phyloP scores from a whole-genome alignment of 1,140 invertebrate species.

The Probaryconus sp. region DNA sequence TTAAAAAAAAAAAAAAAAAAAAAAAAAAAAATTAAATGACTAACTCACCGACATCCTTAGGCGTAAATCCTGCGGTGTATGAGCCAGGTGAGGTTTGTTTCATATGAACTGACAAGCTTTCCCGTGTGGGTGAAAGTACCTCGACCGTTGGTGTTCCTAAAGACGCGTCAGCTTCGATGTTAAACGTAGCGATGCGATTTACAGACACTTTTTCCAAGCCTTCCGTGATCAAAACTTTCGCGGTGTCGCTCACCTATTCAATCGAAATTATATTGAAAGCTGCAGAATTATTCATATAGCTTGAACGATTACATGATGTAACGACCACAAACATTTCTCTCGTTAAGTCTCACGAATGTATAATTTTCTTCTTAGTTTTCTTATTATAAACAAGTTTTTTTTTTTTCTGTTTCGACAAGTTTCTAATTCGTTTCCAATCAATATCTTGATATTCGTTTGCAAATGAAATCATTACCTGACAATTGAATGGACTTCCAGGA shows the following conservation, averaged over 20 bases:
- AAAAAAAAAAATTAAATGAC: too few species aligned
- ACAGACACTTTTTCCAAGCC: constrained; percentile 96
- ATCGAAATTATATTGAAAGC: constrained; percentile 44
- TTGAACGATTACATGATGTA: constrained; percentile 22
- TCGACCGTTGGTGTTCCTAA: constrained; percentile 86
- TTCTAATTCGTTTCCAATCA: too few species aligned
- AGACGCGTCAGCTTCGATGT: constrained; percentile 86
- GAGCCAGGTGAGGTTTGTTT: constrained; percentile 71
- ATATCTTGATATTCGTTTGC: background rate
- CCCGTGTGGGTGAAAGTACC: constrained; percentile 85
- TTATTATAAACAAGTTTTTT: too few species aligned
- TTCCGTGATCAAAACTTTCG: constrained; percentile 83
- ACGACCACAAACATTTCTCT: too few species aligned
- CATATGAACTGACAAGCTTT: constrained; percentile 84
- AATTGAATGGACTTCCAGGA: constrained; percentile 90
- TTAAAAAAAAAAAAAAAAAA: too few species aligned
- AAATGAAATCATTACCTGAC: constrained; percentile 78
- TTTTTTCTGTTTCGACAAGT: too few species aligned
- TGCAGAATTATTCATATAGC: too few species aligned
- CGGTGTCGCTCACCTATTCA: constrained; percentile 73
- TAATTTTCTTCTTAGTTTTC: too few species aligned
- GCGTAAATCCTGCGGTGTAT: constrained; percentile 87
- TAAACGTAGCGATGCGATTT: constrained; percentile 88
- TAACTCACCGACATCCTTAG: constrained; percentile 88
- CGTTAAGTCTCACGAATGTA: too few species aligned